phyloP scores from a whole-genome alignment of 2,888 invertebrate species.

The Operophtera brumata region DNA sequence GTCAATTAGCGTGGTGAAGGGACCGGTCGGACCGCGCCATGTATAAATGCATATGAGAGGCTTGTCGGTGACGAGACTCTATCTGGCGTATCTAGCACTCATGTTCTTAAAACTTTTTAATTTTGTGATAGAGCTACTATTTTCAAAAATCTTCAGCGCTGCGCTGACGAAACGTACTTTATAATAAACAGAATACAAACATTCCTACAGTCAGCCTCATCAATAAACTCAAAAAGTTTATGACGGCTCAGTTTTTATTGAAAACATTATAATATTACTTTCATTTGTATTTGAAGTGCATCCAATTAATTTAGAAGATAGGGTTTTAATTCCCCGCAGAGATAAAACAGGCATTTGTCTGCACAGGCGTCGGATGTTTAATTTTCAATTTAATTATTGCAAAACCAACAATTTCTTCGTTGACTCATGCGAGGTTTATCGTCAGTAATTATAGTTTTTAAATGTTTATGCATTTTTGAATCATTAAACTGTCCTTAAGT shows the following conservation, averaged over 20 bases:
- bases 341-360: conserved; percentile 34
- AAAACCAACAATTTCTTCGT: conserved; percentile 30
- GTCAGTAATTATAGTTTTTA: conserved; percentile 33
- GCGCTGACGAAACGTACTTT: no score
- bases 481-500: conserved; percentile 14
- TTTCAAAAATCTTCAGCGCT: no score
- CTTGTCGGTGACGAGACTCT: conserved; percentile 41
- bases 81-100: conserved; percentile 47
- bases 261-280: conserved; percentile 24
- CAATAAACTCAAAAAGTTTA: background rate
- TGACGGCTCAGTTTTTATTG: conserved; percentile 1
- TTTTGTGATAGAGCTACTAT: conserved; percentile 24
- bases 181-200: background rate
- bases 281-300: conserved; percentile 13
- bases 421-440: conserved; percentile 30
- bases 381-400: conserved; percentile 40
- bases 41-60: conserved; percentile 54
- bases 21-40: conserved; percentile 63
- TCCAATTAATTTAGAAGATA: conserved; percentile 23
- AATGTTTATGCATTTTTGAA: conserved; percentile 22
- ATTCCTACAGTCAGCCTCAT: background rate
- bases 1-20: conserved; percentile 68
- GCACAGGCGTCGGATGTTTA: conserved; percentile 31
- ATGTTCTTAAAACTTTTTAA: conserved; percentile 44
- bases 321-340: conserved; percentile 17